Conservation (phyloP, 2,113 vertebrate genomes). For the Ia io region DNA sequence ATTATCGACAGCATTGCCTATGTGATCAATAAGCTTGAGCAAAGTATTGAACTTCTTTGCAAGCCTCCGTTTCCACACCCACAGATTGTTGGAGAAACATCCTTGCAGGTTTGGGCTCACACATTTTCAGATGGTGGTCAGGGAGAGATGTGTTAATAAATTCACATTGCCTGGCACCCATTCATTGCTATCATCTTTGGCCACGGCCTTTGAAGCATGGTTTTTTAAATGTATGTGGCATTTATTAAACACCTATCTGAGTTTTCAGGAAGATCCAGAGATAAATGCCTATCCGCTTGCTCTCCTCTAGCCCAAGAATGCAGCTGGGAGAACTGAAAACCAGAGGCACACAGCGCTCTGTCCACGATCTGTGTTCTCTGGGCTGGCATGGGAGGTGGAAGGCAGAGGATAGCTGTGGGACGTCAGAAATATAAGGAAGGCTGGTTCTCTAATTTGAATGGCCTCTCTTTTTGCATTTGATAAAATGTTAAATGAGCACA, state of each 20-base stretch:
- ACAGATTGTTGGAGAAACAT: not conserved
- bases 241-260: not conserved
- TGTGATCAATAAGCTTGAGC: not conserved
- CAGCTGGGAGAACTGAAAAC: not conserved
- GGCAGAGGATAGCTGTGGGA: not conserved
- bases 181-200: not conserved
- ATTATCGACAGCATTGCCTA: not conserved
- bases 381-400: not conserved
- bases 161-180: not conserved
- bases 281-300: not conserved
- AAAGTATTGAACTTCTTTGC: not conserved
- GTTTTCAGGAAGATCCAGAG: not conserved
- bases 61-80: not conserved
- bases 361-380: not conserved
- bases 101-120: not conserved
- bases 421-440: not conserved
- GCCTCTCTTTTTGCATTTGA: not conserved
- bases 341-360: not conserved
- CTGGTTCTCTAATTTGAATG: not conserved
- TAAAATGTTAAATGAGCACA: not conserved
- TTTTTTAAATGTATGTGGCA: not conserved
- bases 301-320: not conserved
- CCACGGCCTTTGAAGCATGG: not conserved
- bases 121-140: not conserved
- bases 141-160: not conserved